Base-by-base conservation (phyloP, 2,888 invertebrate genomes). In the Pseudoips prasinana region DNA sequence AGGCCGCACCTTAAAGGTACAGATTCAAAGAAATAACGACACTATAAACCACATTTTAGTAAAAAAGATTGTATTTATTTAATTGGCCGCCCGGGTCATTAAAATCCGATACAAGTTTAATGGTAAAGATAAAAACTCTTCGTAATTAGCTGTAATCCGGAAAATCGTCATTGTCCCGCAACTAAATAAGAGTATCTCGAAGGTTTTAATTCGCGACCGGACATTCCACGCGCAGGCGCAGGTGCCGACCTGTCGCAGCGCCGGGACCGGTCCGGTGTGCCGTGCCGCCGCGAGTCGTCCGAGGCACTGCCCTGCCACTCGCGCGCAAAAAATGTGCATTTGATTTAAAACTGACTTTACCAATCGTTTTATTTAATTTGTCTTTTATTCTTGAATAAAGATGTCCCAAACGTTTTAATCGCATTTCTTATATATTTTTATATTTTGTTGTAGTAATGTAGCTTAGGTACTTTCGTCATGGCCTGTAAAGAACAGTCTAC, bases 221-320 rank as follows among this genome's bases (percentile, higher is more conserved):
- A 72, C 83, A 81, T 83, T 76, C 81, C 76, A 48, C 50, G 63
- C 58, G 55, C 58, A 52, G 64, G 73, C n/a, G n/a, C 85, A 84
- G 85, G 85, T 85, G 84, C 72, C 74, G 77, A 80, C 84, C 64
- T 74, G 84, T 80, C 76, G 70, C 54, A 50, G 62, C 38, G 46
- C 47, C 48, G 58, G 54, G 71, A 78, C 81, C 75, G 77, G 78
- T 79, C 73, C 51, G n/a, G n/a, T n/a, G n/a, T n/a, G n/a, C n/a
- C n/a, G n/a, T n/a, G n/a, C n/a, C n/a, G 40, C 25, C 25, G 39
- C 22, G 32, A 33, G 45, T 46, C 41, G 39, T 31, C 29, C 59
- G 50, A 46, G 48, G 54, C 59, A 64, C 52, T 58, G 48, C 40
- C 57, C 62, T 50, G 55, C 44, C 54, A 45, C 27, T 45, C 40